A percentile compares a stretch with the other conserved stretches of the same genome.
These are phyloP conservation scores for Drosophila punjabiensis DNA, from an alignment of 1,140 invertebrate genomes.

Conservation along the genomic window DNA sequence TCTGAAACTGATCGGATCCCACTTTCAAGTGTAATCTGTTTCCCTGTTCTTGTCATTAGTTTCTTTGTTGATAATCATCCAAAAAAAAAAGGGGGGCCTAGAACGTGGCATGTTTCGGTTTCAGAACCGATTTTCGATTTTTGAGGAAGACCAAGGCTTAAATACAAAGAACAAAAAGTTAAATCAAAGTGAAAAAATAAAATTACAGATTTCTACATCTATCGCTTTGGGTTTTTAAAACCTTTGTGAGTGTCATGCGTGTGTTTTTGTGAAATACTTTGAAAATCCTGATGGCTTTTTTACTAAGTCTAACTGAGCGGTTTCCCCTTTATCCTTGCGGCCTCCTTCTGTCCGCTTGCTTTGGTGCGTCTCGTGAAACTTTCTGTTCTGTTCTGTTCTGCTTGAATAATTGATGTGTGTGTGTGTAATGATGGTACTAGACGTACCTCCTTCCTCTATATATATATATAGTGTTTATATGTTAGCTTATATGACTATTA, in stretches of 20 bases:
- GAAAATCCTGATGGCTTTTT: slow-evolving; percentile 42
- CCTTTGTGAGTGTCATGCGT: slow-evolving; percentile 31
- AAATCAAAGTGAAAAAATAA: slow-evolving; percentile 12
- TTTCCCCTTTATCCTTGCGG: neutral
- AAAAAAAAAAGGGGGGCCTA: neutral
- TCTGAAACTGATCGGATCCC: neutral
- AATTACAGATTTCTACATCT: slow-evolving; percentile 3
- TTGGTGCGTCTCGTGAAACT: slow-evolving; percentile 50
- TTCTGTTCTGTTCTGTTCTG: neutral
- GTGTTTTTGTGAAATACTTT: slow-evolving; percentile 35
- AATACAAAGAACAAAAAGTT: slow-evolving; percentile 15
- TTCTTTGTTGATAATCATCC: neutral
- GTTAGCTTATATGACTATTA: slow-evolving; percentile 6
- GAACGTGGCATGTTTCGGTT: neutral
- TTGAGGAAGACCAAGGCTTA: slow-evolving; percentile 38
- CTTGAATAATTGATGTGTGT: slow-evolving; percentile 42
- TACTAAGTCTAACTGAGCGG: slow-evolving; percentile 50
- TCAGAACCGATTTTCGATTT: neutral
- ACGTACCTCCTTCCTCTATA: slow-evolving; percentile 20
- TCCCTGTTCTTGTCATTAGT: neutral
- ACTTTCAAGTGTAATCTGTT: too few species aligned
- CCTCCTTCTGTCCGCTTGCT: slow-evolving; percentile 15
- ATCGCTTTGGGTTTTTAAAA: slow-evolving; percentile 54
- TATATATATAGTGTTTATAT: slow-evolving; percentile 21
- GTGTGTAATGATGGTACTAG: slow-evolving; percentile 13